phyloP scores from a whole-genome alignment of 2,797 vertebrate genomes.

The Alcedo quadribrachys region DNA sequence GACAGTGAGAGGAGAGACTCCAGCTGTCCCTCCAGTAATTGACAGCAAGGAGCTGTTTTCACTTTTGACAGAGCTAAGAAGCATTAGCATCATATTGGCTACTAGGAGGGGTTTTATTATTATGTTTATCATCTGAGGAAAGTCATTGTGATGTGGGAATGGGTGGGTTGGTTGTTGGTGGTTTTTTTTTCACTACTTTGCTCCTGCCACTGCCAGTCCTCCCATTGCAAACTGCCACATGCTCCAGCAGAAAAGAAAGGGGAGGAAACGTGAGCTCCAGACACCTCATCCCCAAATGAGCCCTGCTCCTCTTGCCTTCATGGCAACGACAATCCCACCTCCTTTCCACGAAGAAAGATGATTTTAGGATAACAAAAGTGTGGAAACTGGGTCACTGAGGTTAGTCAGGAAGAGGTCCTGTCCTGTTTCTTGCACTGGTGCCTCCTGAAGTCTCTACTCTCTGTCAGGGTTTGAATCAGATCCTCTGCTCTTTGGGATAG shows the following conservation, averaged over 20 bases:
- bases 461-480: neutral
- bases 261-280: neutral
- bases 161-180: neutral
- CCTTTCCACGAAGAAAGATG: neutral
- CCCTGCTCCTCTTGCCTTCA: neutral
- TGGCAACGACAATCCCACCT: constrained; percentile 1
- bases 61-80: constrained; percentile 77
- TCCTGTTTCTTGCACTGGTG: neutral
- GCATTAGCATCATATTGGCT: constrained; percentile 75
- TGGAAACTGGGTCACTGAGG: neutral
- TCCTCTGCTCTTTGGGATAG: neutral
- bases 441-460: neutral
- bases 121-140: constrained; percentile 65
- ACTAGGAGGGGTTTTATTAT: constrained; percentile 58
- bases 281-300: neutral
- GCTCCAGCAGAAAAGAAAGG: constrained; percentile 43
- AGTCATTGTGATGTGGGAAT: constrained; percentile 51
- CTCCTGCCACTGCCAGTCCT: neutral
- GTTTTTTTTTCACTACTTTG: neutral
- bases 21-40: constrained; percentile 86
- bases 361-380: neutral
- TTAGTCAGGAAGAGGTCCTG: neutral
- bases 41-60: constrained; percentile 77
- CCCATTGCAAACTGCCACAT: neutral
- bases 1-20: constrained; percentile 84